phyloP scores from a whole-genome alignment of 1,140 invertebrate species.

The Andricus grossulariae region DNA sequence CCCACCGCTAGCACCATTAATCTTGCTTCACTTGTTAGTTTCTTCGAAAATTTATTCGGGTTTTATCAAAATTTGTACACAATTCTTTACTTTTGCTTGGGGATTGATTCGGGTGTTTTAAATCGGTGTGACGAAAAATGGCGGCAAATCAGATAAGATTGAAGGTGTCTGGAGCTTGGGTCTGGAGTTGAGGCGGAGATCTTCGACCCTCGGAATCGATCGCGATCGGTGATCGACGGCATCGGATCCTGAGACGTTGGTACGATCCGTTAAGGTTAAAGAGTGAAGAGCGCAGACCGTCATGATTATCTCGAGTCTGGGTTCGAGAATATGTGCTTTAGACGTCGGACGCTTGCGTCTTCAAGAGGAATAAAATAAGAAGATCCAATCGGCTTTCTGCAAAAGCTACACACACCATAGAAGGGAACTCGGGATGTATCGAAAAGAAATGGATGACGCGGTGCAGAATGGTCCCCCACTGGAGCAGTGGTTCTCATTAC shows the following conservation, averaged over 20 bases:
- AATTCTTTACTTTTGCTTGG: background rate
- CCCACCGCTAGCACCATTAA: too few species aligned
- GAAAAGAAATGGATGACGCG: slow-evolving; percentile 64
- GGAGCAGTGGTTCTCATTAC: slow-evolving; percentile 65
- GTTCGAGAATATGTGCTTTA: slow-evolving; percentile 34
- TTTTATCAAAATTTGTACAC: too few species aligned
- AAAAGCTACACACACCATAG: slow-evolving; percentile 24
- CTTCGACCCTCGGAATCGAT: background rate
- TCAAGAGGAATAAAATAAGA: slow-evolving; percentile 26
- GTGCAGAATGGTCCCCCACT: slow-evolving; percentile 52
- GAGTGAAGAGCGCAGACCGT: slow-evolving; percentile 40
- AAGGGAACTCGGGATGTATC: slow-evolving; percentile 41
- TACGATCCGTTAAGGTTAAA: slow-evolving; percentile 59
- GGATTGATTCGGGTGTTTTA: slow-evolving; percentile 41
- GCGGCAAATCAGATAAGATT: background rate
- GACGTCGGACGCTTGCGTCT: background rate
- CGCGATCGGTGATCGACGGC: slow-evolving; percentile 1
- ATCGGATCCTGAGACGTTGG: slow-evolving; percentile 41
- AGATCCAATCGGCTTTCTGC: background rate
- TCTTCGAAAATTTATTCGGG: too few species aligned
- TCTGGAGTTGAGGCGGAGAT: background rate
- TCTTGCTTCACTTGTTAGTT: too few species aligned
- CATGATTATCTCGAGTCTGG: slow-evolving; percentile 26
- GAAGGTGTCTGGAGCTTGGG: background rate
- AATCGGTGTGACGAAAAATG: slow-evolving; percentile 32